These are phyloP conservation scores for Leptopilina syphax DNA, from an alignment of 2,888 invertebrate species.

Conservation along the genomic window DNA sequence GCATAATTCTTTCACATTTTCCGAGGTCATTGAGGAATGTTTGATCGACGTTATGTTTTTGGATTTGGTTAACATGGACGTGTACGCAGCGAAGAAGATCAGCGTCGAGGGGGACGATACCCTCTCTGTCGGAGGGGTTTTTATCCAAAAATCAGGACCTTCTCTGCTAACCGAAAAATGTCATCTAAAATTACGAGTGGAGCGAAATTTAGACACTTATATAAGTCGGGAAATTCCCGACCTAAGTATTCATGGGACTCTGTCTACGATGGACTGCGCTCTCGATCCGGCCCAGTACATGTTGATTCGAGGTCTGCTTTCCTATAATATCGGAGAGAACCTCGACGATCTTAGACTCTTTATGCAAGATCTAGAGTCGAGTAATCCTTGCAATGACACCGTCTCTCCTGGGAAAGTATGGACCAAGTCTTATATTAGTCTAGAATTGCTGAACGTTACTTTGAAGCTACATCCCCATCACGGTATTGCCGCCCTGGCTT, in stretches of 20 bases:
- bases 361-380: slow-evolving; percentile 63
- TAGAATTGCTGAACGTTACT: slow-evolving; percentile 92
- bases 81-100: slow-evolving; percentile 82
- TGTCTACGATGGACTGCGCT: slow-evolving; percentile 90
- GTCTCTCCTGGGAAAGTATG: slow-evolving; percentile 79
- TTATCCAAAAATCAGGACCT: slow-evolving; percentile 80
- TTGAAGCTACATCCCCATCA: slow-evolving; percentile 83
- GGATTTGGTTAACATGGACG: slow-evolving; percentile 86
- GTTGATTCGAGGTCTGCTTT: slow-evolving; percentile 90
- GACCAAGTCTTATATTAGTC: slow-evolving; percentile 87
- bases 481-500: slow-evolving; percentile 83
- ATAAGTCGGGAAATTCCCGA: slow-evolving; percentile 81
- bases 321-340: slow-evolving; percentile 93
- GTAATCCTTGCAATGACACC: slow-evolving; percentile 51
- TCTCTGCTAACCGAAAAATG: slow-evolving; percentile 90
- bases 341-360: slow-evolving; percentile 81
- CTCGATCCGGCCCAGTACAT: slow-evolving; percentile 92
- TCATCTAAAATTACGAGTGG: slow-evolving; percentile 87
- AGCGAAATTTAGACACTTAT: slow-evolving; percentile 86
- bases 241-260: slow-evolving; percentile 89
- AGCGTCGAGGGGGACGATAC: slow-evolving; percentile 61
- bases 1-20: slow-evolving; percentile 85
- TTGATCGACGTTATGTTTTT: slow-evolving; percentile 87
- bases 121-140: slow-evolving; percentile 77
- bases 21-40: slow-evolving; percentile 80